These are phyloP conservation scores for Neodontobutis hainanensis DNA, from an alignment of 2,113 vertebrate genomes.

Conservation along the genomic window DNA sequence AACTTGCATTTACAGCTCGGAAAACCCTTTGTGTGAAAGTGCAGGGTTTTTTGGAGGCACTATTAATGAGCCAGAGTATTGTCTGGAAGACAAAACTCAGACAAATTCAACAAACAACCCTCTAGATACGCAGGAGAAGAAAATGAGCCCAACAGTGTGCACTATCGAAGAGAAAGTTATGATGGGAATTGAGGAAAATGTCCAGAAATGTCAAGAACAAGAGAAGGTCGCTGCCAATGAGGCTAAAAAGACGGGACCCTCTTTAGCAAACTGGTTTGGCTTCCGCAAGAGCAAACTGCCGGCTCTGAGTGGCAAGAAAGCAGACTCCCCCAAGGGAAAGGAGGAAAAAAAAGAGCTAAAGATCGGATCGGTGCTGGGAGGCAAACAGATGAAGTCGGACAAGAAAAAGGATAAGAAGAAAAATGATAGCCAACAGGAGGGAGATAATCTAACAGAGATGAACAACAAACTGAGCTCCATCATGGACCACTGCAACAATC, in stretches of 20 bases:
- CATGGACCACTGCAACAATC: constrained; percentile 77
- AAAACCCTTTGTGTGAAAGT: constrained; percentile 54
- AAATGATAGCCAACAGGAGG: constrained; percentile 77
- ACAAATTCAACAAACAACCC: constrained; percentile 54
- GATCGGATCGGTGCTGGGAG: constrained; percentile 81
- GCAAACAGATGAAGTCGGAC: constrained; percentile 83
- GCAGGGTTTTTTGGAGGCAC: constrained; percentile 38
- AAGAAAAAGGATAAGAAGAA: constrained; percentile 89
- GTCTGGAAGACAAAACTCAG: constrained; percentile 59
- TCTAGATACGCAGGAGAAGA: constrained; percentile 65
- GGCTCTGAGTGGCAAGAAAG: constrained; percentile 83
- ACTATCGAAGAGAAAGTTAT: constrained; percentile 96
- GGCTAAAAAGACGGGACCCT: constrained; percentile 82
- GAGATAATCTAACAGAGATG: constrained; percentile 63
- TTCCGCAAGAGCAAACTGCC: constrained; percentile 89
- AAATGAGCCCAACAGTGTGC: constrained; percentile 67
- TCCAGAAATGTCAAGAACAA: constrained; percentile 88
- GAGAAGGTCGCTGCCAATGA: constrained; percentile 78
- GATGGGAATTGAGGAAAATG: constrained; percentile 91
- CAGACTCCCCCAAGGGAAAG: constrained; percentile 82
- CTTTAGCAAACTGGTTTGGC: constrained; percentile 92
- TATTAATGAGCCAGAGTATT: constrained; percentile 65
- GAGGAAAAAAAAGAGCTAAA: constrained; percentile 88
- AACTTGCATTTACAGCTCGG: constrained; percentile 53
- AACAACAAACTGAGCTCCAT: constrained; percentile 74